Evolutionary conservation across 2,113 vertebrate genomes (phyloP).

Genomic region (Syrmaticus mikado): DNA sequence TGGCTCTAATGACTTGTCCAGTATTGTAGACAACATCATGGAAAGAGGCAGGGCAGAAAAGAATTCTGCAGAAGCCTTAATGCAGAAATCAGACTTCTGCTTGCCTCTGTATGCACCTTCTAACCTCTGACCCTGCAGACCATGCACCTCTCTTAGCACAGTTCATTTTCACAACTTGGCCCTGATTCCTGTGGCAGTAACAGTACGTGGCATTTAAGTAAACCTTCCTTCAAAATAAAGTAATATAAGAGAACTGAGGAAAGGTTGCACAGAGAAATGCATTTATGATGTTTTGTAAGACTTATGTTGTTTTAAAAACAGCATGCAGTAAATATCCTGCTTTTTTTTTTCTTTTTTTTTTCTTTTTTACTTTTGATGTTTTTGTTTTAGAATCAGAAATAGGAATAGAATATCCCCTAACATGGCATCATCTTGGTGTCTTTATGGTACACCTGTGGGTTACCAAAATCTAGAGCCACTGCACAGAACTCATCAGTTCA

Average conservation of each 20-base stretch:
- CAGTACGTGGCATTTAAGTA: neutral
- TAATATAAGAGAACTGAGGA: fast-evolving
- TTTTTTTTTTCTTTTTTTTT: neutral
- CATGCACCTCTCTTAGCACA: neutral
- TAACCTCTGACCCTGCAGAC: fast-evolving
- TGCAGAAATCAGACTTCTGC: neutral
- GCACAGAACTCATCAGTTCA: neutral
- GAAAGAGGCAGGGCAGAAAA: neutral
- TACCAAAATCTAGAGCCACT: neutral
- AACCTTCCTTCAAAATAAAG: neutral
- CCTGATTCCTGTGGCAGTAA: neutral
- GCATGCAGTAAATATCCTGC: neutral
- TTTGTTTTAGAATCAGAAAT: neutral
- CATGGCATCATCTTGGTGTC: neutral
- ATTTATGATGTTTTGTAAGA: neutral
- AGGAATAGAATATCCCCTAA: neutral
- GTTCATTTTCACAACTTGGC: neutral
- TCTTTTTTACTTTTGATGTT: fast-evolving
- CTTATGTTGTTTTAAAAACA: neutral
- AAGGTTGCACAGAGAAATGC: neutral
- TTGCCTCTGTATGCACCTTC: neutral
- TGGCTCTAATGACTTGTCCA: neutral
- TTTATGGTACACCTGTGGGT: neutral
- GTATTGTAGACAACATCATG: fast-evolving
- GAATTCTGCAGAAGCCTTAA: neutral